phyloP scores from a whole-genome alignment of 2,113 vertebrate species.

The Capreolus pygargus region DNA sequence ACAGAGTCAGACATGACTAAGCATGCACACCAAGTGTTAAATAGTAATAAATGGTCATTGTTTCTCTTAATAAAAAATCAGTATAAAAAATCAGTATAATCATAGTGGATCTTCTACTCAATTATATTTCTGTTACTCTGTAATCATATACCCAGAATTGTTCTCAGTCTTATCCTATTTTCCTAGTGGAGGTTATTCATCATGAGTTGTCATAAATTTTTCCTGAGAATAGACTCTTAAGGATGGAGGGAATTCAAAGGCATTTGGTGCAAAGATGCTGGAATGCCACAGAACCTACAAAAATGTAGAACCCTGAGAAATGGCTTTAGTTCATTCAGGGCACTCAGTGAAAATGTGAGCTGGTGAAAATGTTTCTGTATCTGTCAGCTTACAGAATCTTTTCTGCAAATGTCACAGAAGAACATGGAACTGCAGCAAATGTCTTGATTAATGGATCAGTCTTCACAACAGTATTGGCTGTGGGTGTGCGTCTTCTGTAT shows the following conservation, averaged over 20 bases:
- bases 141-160: neutral
- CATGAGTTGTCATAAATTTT: neutral
- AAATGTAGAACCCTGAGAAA: neutral
- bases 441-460: neutral
- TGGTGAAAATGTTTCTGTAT: neutral
- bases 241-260: neutral
- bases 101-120: neutral
- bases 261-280: neutral
- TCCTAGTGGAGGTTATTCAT: neutral
- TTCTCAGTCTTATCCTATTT: neutral
- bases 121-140: neutral
- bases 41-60: neutral
- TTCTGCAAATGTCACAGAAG: neutral
- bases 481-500: neutral
- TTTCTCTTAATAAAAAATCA: neutral
- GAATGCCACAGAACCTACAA: neutral
- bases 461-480: neutral
- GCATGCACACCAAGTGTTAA: neutral
- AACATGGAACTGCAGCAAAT: neutral
- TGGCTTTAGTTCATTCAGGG: neutral
- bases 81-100: neutral
- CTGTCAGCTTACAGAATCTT: neutral
- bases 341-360: neutral
- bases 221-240: neutral
- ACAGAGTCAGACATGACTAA: neutral